Conservation (phyloP, 1,140 invertebrate genomes). For the Drosophila melanogaster region DNA sequence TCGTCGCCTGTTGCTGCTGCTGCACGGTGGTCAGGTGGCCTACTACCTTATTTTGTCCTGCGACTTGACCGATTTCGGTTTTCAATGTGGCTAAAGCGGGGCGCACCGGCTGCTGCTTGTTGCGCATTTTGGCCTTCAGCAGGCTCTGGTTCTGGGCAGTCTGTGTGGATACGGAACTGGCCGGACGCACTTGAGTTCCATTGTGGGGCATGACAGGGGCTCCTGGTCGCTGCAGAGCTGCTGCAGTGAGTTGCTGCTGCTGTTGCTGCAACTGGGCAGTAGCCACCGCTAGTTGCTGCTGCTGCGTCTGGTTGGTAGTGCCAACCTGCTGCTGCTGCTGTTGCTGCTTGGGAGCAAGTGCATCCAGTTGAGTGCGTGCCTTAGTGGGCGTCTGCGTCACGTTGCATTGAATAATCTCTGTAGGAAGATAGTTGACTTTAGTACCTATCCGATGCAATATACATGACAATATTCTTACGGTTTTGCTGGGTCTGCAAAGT, state of each 20-base stretch:
- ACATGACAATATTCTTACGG: constrained; percentile 57
- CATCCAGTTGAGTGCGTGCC: constrained; percentile 70
- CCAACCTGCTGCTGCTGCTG: constrained; percentile 64
- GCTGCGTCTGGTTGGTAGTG: constrained; percentile 46
- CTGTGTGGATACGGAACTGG: constrained; percentile 91
- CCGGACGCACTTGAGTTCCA: constrained; percentile 88
- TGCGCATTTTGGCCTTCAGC: constrained; percentile 80
- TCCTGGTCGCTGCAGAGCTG: constrained; percentile 60
- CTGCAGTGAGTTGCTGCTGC: constrained; percentile 59
- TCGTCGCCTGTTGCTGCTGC: constrained; percentile 76
- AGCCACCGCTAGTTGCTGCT: constrained; percentile 52
- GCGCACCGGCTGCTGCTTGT: constrained; percentile 85
- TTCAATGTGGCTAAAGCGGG: constrained; percentile 87
- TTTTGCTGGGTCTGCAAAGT: constrained; percentile 78
- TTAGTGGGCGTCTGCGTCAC: constrained; percentile 77
- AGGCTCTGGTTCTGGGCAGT: constrained; percentile 86
- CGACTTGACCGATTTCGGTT: constrained; percentile 86
- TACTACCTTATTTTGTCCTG: constrained; percentile 85
- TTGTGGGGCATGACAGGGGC: constrained; percentile 87
- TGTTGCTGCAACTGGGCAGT: constrained; percentile 64
- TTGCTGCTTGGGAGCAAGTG: constrained; percentile 70
- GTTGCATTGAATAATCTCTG: constrained; percentile 84
- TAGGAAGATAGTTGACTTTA: not conserved
- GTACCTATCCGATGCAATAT: constrained; percentile 9
- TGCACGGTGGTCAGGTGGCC: constrained; percentile 46